phyloP scores from a whole-genome alignment of 1,140 invertebrate species.

The Drosophila arizonae region DNA sequence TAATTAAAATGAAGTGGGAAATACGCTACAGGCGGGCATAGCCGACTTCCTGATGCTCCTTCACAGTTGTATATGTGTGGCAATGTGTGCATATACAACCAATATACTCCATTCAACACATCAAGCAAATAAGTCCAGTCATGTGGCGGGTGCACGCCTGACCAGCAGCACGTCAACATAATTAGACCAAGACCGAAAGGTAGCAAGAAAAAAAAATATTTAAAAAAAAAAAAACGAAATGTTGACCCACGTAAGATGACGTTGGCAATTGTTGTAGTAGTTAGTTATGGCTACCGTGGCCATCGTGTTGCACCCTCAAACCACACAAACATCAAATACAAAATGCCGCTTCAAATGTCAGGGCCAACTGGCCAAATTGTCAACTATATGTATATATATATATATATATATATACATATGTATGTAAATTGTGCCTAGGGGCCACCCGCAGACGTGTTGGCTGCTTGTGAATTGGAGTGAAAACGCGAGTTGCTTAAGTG shows the following conservation, averaged over 20 bases:
- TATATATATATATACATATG: neutral
- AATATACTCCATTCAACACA: too few relatives aligned
- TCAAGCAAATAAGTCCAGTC: conserved; percentile 57
- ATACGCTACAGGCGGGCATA: too few relatives aligned
- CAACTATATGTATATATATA: neutral
- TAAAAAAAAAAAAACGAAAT: neutral
- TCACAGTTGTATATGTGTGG: too few relatives aligned
- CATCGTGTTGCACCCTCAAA: conserved; percentile 47
- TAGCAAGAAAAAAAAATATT: neutral
- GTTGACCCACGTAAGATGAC: conserved; percentile 46
- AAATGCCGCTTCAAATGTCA: conserved; percentile 42
- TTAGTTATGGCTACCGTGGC: neutral
- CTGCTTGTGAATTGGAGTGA: conserved; percentile 48
- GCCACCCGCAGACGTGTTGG: conserved; percentile 41
- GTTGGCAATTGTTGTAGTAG: conserved; percentile 24
- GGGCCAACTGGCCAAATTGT: conserved; percentile 29
- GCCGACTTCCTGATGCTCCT: too few relatives aligned
- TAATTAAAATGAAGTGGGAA: conserved; percentile 43
- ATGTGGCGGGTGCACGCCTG: conserved; percentile 30
- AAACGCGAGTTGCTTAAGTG: conserved; percentile 45
- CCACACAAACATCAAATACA: conserved; percentile 43
- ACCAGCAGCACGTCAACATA: conserved; percentile 54
- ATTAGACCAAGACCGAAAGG: conserved; percentile 62
- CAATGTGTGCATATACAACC: too few relatives aligned
- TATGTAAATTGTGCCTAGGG: neutral